A percentile compares a stretch with the other conserved stretches of the same genome.
Conservation (phyloP, 2,888 invertebrate species). For the Anoplius nigerrimus region DNA sequence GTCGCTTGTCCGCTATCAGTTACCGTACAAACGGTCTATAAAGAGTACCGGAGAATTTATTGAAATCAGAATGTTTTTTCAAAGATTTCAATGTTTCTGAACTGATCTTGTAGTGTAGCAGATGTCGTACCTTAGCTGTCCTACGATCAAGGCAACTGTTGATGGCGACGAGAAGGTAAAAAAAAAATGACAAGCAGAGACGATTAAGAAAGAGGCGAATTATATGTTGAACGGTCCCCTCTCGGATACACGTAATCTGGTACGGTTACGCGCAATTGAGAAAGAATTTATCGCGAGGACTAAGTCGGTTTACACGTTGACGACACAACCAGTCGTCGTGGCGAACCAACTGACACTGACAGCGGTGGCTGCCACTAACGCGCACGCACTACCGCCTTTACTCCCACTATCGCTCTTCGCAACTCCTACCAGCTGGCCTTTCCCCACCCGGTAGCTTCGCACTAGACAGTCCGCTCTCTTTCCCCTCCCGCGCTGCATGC, state of each 20-base stretch:
- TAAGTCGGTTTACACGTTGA: conserved; percentile 44
- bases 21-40: no score
- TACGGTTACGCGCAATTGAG: not conserved
- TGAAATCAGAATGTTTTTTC: no score
- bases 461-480: not conserved
- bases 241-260: no score
- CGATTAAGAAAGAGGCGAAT: not conserved
- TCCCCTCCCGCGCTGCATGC: conserved; percentile 7
- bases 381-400: conserved; percentile 73
- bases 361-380: conserved; percentile 59
- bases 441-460: not conserved
- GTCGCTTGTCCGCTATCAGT: no score
- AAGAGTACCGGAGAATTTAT: no score
- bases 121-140: no score
- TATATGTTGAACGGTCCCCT: no score
- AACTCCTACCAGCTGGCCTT: not conserved
- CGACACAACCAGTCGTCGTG: conserved; percentile 61
- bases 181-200: not conserved
- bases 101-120: no score
- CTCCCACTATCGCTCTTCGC: conserved; percentile 16
- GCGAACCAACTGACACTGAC: conserved; percentile 70
- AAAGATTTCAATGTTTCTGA: no score
- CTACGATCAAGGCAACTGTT: no score
- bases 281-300: not conserved
- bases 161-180: no score